Percentiles rank a stretch among this genome's conserved stretches.
phyloP scores from a whole-genome alignment of 1,140 invertebrate species.

The Polypedilum pembai region DNA sequence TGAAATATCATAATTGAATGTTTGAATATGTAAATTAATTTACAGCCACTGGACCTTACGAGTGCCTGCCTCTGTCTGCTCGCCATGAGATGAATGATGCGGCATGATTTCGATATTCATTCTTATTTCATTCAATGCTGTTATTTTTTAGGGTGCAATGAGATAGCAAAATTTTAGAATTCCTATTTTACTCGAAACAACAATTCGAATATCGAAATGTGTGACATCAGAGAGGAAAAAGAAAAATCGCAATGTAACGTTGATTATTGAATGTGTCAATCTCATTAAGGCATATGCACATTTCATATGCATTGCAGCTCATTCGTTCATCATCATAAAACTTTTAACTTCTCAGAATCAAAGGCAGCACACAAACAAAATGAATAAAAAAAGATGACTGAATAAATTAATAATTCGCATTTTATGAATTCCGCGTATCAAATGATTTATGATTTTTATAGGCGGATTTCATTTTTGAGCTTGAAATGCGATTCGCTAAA shows the following conservation, averaged over 20 bases:
- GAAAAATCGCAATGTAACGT: background rate
- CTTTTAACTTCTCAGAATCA: background rate
- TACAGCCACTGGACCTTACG: slow-evolving; percentile 14
- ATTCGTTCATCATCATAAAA: background rate
- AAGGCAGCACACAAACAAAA: background rate
- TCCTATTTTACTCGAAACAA: background rate
- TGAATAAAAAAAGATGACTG: slow-evolving; percentile 1
- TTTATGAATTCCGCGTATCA: slow-evolving; percentile 12
- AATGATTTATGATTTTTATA: slow-evolving; percentile 15
- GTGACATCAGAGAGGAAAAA: background rate
- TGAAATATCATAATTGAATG: slow-evolving; percentile 26
- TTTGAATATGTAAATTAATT: slow-evolving; percentile 28
- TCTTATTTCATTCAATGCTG: background rate
- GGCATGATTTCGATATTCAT: background rate
- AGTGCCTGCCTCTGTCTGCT: background rate
- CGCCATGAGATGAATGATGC: background rate
- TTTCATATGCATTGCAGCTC: background rate
- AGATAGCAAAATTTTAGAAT: background rate
- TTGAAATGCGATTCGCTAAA: slow-evolving; percentile 8
- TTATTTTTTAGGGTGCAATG: background rate
- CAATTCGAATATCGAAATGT: too few relatives aligned
- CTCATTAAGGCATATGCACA: background rate
- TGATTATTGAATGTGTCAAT: slow-evolving; percentile 9
- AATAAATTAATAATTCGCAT: background rate
- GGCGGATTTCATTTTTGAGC: background rate